These are phyloP conservation scores for Amblyraja radiata DNA, from an alignment of 2,797 vertebrate species.

Conservation along the genomic window DNA sequence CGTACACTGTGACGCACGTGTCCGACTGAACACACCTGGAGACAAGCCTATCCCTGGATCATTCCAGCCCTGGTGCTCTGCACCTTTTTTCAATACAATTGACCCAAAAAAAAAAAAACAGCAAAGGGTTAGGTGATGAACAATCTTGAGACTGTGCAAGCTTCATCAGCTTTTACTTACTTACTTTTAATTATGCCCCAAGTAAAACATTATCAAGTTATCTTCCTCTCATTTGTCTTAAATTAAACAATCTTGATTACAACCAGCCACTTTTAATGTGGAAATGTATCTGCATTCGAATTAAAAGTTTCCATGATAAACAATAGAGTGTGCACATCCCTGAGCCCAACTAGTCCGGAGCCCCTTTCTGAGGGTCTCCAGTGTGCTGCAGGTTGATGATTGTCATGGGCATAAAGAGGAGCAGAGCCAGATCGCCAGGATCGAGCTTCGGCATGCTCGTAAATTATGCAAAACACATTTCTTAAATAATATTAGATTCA, in stretches of 20 bases:
- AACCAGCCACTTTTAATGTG: background rate
- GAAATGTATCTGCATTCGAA: background rate
- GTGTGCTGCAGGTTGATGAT: background rate
- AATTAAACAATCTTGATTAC: constrained; percentile 19
- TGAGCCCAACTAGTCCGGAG: background rate
- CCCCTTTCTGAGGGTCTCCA: background rate
- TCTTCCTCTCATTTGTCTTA: constrained; percentile 21
- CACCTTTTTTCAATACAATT: background rate
- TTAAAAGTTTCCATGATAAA: background rate
- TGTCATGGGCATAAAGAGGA: constrained; percentile 13
- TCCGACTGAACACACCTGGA: background rate
- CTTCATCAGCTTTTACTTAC: background rate
- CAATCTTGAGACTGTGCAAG: background rate
- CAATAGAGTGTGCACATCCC: background rate
- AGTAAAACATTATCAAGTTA: background rate
- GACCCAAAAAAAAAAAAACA: background rate
- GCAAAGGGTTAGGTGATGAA: background rate
- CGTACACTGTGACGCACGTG: background rate
- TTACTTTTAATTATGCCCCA: background rate
- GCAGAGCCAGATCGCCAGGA: constrained; percentile 8
- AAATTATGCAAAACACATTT: constrained; percentile 16
- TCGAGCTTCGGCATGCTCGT: background rate
- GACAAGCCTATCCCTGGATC: background rate
- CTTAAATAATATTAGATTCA: background rate
- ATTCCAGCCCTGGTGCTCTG: background rate